phyloP scores from a whole-genome alignment of 2,888 invertebrate genomes.

The Cheilosia soror region DNA sequence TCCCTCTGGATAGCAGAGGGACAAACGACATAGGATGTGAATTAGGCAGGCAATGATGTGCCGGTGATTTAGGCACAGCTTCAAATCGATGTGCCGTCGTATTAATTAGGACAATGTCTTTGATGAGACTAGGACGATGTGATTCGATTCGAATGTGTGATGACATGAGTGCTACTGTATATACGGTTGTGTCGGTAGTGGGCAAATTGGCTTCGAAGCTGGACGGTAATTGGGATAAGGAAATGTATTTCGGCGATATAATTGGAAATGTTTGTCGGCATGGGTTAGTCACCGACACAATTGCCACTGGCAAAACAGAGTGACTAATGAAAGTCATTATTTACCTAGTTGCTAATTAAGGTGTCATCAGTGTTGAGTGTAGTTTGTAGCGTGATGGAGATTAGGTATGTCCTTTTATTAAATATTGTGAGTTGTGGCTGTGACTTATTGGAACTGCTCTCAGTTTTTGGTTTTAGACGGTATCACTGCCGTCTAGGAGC shows the following conservation, averaged over 20 bases:
- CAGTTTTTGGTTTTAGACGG: too few species aligned
- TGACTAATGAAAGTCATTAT: constrained; percentile 34
- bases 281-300: neutral
- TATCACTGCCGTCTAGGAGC: too few species aligned
- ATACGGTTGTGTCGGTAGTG: neutral
- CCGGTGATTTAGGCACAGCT: constrained; percentile 14
- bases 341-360: constrained; percentile 28
- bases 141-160: constrained; percentile 22
- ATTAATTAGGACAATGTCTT: constrained; percentile 29
- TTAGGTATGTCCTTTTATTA: neutral
- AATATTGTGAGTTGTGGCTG: too few species aligned
- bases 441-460: too few species aligned
- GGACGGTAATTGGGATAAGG: constrained; percentile 24
- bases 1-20: neutral
- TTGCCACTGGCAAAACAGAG: neutral
- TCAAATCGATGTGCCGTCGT: neutral
- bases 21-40: neutral
- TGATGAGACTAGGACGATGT: neutral
- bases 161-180: constrained; percentile 11
- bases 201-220: constrained; percentile 1
- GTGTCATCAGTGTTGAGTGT: neutral
- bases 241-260: constrained; percentile 31
- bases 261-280: constrained; percentile 40
- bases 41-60: constrained; percentile 4
- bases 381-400: neutral